A percentile compares a stretch with the other conserved stretches of the same genome.
phyloP scores from a whole-genome alignment of 2,797 vertebrate genomes.

The Acropternis orthonyx region DNA sequence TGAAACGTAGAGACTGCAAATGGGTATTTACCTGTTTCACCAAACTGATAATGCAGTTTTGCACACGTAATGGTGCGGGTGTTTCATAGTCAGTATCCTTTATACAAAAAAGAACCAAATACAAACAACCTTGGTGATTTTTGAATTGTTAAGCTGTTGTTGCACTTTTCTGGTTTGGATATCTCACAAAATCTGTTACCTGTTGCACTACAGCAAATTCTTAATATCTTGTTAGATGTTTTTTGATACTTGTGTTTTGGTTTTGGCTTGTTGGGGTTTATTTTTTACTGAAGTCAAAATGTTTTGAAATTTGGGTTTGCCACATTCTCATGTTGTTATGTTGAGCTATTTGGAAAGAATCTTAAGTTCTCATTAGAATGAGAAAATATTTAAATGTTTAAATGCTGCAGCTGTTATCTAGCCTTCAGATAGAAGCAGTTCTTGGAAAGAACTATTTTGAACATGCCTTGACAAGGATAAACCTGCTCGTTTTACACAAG shows the following conservation, averaged over 20 bases:
- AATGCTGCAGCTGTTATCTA: constrained; percentile 30
- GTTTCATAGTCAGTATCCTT: not conserved
- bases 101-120: not conserved
- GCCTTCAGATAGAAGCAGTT: not conserved
- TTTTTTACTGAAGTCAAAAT: not conserved
- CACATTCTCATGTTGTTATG: not conserved
- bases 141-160: not conserved
- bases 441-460: constrained; percentile 21
- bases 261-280: no score
- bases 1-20: not conserved
- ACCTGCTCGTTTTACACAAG: not conserved
- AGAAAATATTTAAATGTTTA: constrained; percentile 41
- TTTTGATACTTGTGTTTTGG: not conserved
- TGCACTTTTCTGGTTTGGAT: not conserved
- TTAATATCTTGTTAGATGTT: not conserved
- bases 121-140: not conserved
- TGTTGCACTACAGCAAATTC: not conserved
- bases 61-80: not conserved
- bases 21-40: not conserved
- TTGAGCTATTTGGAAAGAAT: constrained; percentile 28
- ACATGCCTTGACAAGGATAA: constrained; percentile 37
- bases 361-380: constrained; percentile 34
- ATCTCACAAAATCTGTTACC: not conserved
- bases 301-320: constrained; percentile 32
- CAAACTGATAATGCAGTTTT: not conserved